A percentile compares a stretch with the other conserved stretches of the same genome.
These are phyloP conservation scores for Mycalesis mineus DNA, from an alignment of 2,888 invertebrate genomes.

Conservation along the genomic window DNA sequence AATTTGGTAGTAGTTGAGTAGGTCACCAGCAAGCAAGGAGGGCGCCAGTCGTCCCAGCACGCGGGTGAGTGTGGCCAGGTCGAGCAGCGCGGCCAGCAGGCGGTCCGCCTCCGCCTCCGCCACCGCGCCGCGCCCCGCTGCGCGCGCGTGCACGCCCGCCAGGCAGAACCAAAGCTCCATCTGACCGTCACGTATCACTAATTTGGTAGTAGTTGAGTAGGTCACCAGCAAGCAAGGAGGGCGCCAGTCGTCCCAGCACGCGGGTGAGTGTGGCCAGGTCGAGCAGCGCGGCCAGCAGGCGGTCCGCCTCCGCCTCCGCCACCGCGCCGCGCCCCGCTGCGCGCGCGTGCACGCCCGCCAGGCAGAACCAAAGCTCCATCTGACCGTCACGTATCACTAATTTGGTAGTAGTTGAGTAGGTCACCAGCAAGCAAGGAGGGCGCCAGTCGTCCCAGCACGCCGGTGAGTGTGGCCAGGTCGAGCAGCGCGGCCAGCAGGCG, in stretches of 20 bases:
- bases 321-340: constrained; percentile 33
- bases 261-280: constrained; percentile 72
- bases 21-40: constrained; percentile 52
- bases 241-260: constrained; percentile 66
- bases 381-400: too few species aligned
- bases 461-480: constrained; percentile 69
- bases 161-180: constrained; percentile 69
- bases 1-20: too few species aligned
- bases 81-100: constrained; percentile 65
- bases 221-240: constrained; percentile 56
- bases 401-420: too few species aligned
- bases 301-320: constrained; percentile 42
- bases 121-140: constrained; percentile 29
- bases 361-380: constrained; percentile 69
- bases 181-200: too few species aligned
- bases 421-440: constrained; percentile 59
- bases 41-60: constrained; percentile 68
- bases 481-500: constrained; percentile 66
- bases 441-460: constrained; percentile 66
- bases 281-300: constrained; percentile 64
- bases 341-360: constrained; percentile 67
- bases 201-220: too few species aligned
- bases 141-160: constrained; percentile 66
- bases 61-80: constrained; percentile 69
- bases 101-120: constrained; percentile 45